Percentiles rank a stretch among this genome's conserved stretches.
Evolutionary conservation across 2,888 invertebrate genomes (phyloP).

Genomic region (Lordiphosa andalusiaca): DNA sequence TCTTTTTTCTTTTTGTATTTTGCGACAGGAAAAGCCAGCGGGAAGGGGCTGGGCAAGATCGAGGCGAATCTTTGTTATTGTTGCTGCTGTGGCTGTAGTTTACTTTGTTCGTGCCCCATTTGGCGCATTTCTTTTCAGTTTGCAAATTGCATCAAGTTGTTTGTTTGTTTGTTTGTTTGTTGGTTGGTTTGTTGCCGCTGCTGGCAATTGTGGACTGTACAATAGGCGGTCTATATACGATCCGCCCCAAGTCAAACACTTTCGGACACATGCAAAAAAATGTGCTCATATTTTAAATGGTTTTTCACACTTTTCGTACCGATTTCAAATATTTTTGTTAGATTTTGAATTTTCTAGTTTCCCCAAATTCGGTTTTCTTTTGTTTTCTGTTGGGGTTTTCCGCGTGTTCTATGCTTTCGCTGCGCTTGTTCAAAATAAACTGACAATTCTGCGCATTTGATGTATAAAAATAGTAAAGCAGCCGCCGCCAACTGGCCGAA

Average conservation of each 20-base stretch:
- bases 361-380: neutral
- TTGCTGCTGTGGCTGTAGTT: conserved; percentile 8
- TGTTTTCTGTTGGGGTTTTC: neutral
- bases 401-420: conserved; percentile 61
- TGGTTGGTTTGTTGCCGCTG: conserved; percentile 22
- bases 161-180: conserved; percentile 23
- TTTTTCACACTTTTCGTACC: conserved; percentile 17
- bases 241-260: conserved; percentile 42
- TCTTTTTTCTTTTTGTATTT: conserved; percentile 46
- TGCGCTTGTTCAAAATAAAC: conserved; percentile 69
- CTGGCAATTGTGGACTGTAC: conserved; percentile 24
- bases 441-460: conserved; percentile 55
- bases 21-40: conserved; percentile 5
- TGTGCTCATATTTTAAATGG: neutral
- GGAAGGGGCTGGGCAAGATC: neutral
- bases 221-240: conserved; percentile 44
- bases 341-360: conserved; percentile 8
- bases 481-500: conserved; percentile 17
- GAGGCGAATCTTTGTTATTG: conserved; percentile 8
- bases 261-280: too few species aligned
- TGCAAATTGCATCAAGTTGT: conserved; percentile 66
- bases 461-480: conserved; percentile 63
- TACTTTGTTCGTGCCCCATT: conserved; percentile 34
- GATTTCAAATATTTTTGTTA: conserved; percentile 7
- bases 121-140: conserved; percentile 66